These are phyloP conservation scores for Thereva unica DNA, from an alignment of 2,888 invertebrate genomes.

Conservation along the genomic window DNA sequence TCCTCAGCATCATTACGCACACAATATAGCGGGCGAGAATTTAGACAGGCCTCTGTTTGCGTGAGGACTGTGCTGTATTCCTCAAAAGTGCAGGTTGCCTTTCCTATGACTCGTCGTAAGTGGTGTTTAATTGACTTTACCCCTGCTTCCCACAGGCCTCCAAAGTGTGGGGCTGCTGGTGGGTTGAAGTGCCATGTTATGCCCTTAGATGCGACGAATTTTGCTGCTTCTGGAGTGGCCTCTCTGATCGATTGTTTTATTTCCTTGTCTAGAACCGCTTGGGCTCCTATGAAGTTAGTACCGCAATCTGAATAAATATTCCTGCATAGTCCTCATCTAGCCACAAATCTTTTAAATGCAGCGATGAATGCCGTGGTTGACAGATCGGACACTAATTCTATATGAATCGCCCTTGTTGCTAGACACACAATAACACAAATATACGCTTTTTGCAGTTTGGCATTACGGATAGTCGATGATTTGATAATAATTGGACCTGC, in stretches of 20 bases:
- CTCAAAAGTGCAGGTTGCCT: constrained; percentile 43
- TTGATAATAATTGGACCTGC: neutral
- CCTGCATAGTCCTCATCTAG: neutral
- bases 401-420: neutral
- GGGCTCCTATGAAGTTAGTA: too few species aligned
- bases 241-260: neutral
- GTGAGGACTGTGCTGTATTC: constrained; percentile 45
- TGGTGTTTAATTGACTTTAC: too few species aligned
- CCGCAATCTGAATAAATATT: constrained; percentile 1
- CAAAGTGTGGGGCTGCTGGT: too few species aligned
- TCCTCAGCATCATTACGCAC: too few species aligned
- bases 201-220: neutral
- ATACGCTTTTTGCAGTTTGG: neutral
- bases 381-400: constrained; percentile 1
- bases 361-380: neutral
- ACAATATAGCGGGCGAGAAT: too few species aligned
- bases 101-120: constrained; percentile 40
- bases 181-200: constrained; percentile 1
- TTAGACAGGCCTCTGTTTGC: constrained; percentile 45
- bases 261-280: too few species aligned
- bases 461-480: neutral
- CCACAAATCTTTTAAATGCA: neutral
- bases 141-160: too few species aligned
- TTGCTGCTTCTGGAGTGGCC: neutral
- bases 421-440: neutral